Evolutionary conservation across 2,888 invertebrate species (phyloP).

Genomic region (Melieria omissa): DNA sequence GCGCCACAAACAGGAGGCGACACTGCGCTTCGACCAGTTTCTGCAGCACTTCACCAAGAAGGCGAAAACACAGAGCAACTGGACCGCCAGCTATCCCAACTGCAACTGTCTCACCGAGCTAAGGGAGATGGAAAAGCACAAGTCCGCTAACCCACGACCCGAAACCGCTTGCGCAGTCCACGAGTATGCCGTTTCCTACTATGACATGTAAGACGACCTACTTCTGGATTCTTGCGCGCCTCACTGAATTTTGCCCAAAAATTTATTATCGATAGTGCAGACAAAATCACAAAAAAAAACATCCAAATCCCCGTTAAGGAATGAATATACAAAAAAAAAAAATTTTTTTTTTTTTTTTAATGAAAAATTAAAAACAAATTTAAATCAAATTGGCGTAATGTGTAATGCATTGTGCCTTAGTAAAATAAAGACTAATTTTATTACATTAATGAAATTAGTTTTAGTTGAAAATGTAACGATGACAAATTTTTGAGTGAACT

Average conservation of each 20-base stretch:
- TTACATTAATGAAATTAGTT: too few relatives aligned
- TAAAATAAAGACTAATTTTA: too few relatives aligned
- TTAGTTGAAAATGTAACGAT: too few relatives aligned
- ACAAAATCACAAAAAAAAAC: too few relatives aligned
- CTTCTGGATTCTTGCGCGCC: too few relatives aligned
- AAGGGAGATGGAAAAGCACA: constrained; percentile 7
- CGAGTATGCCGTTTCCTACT: constrained; percentile 1
- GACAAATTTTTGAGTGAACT: too few relatives aligned
- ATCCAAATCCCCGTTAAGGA: too few relatives aligned
- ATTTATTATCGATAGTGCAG: too few relatives aligned
- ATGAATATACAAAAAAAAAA: background rate
- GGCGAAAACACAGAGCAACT: background rate
- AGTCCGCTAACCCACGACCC: constrained; percentile 3
- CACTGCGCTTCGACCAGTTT: constrained; percentile 15
- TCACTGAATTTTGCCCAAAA: too few relatives aligned
- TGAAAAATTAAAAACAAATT: background rate
- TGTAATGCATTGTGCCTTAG: background rate
- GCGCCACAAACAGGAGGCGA: constrained; percentile 18
- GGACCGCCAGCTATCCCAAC: constrained; percentile 16
- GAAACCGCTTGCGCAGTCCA: constrained; percentile 15
- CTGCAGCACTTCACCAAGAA: constrained; percentile 2
- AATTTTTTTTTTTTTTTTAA: too few relatives aligned
- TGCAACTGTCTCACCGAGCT: constrained; percentile 15
- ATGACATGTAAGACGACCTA: background rate
- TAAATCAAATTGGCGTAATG: background rate